These are phyloP conservation scores for Zapus hudsonius DNA, from an alignment of 2,113 vertebrate species.

Conservation along the genomic window DNA sequence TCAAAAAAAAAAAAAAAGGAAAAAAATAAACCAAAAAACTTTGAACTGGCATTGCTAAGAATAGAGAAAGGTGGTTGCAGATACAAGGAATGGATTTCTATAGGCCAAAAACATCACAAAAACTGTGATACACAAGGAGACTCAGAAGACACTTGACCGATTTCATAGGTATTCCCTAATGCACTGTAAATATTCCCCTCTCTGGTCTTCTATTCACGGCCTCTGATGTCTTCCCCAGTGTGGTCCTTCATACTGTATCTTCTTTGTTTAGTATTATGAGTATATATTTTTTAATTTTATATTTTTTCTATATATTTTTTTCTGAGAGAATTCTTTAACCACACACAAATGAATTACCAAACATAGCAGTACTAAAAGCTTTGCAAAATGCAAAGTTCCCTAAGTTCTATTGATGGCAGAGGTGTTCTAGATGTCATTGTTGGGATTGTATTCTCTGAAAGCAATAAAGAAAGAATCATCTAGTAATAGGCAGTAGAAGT, in stretches of 20 bases:
- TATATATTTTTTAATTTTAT: no score
- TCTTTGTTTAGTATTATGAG: no score
- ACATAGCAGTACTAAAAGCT: not conserved
- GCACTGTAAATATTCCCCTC: not conserved
- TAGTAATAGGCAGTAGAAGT: not conserved
- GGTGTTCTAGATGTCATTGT: not conserved
- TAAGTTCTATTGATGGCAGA: not conserved
- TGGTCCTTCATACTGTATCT: no score
- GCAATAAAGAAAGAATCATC: not conserved
- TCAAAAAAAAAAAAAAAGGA: no score
- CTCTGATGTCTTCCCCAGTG: no score
- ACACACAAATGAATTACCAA: not conserved
- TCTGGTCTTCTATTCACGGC: no score
- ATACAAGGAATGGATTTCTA: not conserved
- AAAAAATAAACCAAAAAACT: not conserved
- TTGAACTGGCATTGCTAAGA: not conserved
- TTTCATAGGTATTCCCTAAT: not conserved
- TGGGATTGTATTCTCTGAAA: not conserved
- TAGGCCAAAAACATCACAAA: not conserved
- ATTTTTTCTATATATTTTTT: no score
- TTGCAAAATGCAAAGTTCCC: not conserved
- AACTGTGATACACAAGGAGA: not conserved
- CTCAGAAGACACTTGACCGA: not conserved
- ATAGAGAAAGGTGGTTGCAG: not conserved
- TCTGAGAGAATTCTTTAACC: no score